These are phyloP conservation scores for Pristionchus exspectatus DNA, from an alignment of 2,888 invertebrate genomes.

Conservation along the genomic window DNA sequence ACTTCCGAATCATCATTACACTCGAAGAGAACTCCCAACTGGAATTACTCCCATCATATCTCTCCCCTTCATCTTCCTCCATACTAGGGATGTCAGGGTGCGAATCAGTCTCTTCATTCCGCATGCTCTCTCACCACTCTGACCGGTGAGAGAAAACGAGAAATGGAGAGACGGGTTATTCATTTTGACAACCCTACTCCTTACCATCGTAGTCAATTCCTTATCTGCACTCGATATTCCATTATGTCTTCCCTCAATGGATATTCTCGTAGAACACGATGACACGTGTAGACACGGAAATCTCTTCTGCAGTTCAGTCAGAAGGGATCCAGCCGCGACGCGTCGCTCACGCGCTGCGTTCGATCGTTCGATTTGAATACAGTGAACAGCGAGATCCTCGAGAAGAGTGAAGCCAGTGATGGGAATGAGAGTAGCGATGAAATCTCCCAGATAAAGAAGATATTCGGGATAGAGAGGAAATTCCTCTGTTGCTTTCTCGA, in stretches of 20 bases:
- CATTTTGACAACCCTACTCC: neutral
- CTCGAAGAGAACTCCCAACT: constrained; percentile 38
- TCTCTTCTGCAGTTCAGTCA: constrained; percentile 42
- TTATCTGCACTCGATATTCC: constrained; percentile 38
- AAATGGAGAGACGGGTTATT: too few relatives aligned
- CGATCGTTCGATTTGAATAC: constrained; percentile 40
- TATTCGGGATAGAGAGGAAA: neutral
- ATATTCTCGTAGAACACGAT: neutral
- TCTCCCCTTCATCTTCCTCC: neutral
- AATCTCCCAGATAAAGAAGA: constrained; percentile 9
- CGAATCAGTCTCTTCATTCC: too few relatives aligned
- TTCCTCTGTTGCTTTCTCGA: constrained; percentile 33
- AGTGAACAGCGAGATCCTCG: constrained; percentile 4
- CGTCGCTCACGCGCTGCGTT: constrained; percentile 47
- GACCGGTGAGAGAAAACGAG: too few relatives aligned
- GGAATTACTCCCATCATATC: neutral
- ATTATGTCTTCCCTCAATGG: constrained; percentile 26
- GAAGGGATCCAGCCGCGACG: constrained; percentile 25
- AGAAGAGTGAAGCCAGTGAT: constrained; percentile 28
- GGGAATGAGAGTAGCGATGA: constrained; percentile 30
- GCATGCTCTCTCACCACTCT: neutral
- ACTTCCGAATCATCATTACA: constrained; percentile 46
- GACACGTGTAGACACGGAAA: constrained; percentile 47
- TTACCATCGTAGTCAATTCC: constrained; percentile 3
- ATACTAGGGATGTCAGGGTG: too few relatives aligned